A percentile compares a stretch with the other conserved stretches of the same genome.
These are phyloP conservation scores for Hylaeus volcanicus DNA, from an alignment of 1,140 invertebrate species.

Conservation along the genomic window DNA sequence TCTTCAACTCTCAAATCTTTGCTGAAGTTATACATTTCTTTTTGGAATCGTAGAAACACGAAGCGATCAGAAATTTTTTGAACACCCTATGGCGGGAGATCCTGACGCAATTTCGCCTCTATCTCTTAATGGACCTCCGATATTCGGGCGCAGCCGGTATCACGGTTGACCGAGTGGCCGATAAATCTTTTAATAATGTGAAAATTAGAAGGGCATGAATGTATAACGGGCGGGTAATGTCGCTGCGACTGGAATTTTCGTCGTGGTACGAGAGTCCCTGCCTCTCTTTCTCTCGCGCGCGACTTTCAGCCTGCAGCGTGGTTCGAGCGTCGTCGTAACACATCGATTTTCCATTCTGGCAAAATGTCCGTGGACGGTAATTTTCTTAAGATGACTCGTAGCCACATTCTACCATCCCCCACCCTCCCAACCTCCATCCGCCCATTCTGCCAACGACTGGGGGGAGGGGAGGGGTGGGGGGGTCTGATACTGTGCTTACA, in stretches of 20 bases:
- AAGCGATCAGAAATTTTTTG: neutral
- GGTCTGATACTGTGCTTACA: constrained; percentile 37
- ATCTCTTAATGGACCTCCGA: constrained; percentile 25
- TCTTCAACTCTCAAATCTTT: too few relatives aligned
- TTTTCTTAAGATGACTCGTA: constrained; percentile 65
- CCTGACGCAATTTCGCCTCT: constrained; percentile 1
- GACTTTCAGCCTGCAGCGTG: constrained; percentile 4
- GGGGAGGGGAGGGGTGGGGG: too few relatives aligned
- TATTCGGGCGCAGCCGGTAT: constrained; percentile 31
- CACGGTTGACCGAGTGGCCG: constrained; percentile 39
- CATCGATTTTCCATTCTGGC: constrained; percentile 69
- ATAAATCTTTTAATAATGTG: constrained; percentile 47
- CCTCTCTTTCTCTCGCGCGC: neutral
- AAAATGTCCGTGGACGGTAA: constrained; percentile 61
- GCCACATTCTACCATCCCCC: constrained; percentile 6
- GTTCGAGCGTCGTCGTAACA: constrained; percentile 51
- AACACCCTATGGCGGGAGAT: neutral
- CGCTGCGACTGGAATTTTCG: constrained; percentile 43
- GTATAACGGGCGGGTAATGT: constrained; percentile 36
- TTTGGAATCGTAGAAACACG: neutral
- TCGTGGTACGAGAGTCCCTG: constrained; percentile 14
- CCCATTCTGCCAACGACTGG: too few relatives aligned
- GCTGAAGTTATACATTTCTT: too few relatives aligned
- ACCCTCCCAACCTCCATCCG: neutral
- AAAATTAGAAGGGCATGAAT: constrained; percentile 45